A percentile compares a stretch with the other conserved stretches of the same genome.
phyloP scores from a whole-genome alignment of 1,140 invertebrate genomes.

The Triops cancriformis region DNA sequence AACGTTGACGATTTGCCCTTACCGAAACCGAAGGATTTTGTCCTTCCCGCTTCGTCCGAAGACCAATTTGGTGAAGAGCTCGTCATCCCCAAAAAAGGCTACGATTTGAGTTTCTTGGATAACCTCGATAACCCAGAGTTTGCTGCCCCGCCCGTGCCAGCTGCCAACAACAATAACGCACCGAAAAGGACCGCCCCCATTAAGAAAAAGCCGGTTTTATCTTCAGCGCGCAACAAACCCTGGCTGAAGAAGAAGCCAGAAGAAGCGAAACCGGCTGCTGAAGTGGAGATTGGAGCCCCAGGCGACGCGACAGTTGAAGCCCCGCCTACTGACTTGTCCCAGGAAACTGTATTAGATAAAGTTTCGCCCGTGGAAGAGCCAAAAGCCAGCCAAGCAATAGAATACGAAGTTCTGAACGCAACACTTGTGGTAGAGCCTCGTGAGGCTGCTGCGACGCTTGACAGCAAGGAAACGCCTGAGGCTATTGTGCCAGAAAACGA shows the following conservation, averaged over 20 bases:
- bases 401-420: background rate
- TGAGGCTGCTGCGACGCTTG: background rate
- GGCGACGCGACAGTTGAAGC: background rate
- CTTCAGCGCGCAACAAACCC: background rate
- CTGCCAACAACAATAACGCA: background rate
- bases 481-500: conserved; percentile 4
- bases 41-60: background rate
- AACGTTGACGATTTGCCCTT: background rate
- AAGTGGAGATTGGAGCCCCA: background rate
- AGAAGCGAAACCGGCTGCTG: background rate
- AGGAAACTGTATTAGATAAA: no score
- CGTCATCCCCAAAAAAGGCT: conserved; percentile 25
- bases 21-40: background rate
- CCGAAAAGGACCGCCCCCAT: background rate
- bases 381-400: background rate
- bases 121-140: conserved; percentile 20
- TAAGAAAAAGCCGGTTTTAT: background rate
- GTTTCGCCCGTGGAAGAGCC: no score
- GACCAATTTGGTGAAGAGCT: background rate
- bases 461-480: background rate
- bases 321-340: background rate
- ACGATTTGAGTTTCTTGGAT: conserved; percentile 27
- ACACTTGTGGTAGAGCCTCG: background rate
- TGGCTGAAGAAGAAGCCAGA: conserved; percentile 7
- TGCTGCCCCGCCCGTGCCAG: conserved; percentile 11